Conservation (phyloP, 2,797 vertebrate genomes). For the Morelia viridis region DNA sequence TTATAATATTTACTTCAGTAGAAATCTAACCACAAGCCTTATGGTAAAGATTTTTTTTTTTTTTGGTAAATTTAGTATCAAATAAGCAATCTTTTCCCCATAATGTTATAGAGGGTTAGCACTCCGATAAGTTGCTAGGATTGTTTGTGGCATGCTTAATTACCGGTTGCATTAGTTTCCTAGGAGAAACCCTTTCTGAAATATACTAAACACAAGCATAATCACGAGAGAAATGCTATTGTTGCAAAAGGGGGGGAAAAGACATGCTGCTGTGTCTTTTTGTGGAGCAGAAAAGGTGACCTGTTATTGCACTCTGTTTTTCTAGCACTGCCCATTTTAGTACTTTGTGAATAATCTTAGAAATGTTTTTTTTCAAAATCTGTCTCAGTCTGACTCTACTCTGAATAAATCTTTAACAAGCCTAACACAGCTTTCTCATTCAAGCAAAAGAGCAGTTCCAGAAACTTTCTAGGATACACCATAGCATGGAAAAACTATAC, state of each 20-base stretch:
- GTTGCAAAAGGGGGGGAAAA: too few species aligned
- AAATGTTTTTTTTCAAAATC: not conserved
- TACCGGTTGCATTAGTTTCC: not conserved
- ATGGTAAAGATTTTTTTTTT: not conserved
- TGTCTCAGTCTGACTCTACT: not conserved
- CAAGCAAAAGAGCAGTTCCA: conserved; percentile 85
- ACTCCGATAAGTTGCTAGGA: not conserved
- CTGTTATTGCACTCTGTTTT: not conserved
- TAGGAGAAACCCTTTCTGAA: not conserved
- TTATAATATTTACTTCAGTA: not conserved
- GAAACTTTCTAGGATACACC: conserved; percentile 84
- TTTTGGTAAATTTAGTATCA: not conserved
- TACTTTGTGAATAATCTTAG: not conserved
- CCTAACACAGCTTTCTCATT: conserved; percentile 80
- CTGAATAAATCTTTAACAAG: conserved; percentile 69
- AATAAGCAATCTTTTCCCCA: not conserved
- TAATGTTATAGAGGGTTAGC: not conserved
- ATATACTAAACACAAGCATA: not conserved
- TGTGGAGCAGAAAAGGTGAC: not conserved
- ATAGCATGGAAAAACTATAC: conserved; percentile 88
- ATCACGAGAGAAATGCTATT: not conserved
- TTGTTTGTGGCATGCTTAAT: not conserved
- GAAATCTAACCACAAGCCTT: not conserved
- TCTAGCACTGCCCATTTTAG: not conserved
- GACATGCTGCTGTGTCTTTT: not conserved